phyloP scores from a whole-genome alignment of 2,113 vertebrate genomes.

The Lepus americanus region DNA sequence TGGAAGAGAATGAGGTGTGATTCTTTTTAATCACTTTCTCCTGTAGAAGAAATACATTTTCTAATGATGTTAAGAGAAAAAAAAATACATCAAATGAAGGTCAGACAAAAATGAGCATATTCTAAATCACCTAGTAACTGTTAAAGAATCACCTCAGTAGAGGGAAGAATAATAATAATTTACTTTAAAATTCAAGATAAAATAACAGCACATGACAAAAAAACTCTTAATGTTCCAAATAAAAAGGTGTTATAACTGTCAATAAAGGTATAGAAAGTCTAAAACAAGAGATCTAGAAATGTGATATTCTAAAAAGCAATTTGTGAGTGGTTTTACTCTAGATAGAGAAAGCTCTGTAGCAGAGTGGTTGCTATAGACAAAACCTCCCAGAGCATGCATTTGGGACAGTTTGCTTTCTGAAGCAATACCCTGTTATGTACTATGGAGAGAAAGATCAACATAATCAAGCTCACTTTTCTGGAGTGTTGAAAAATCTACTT shows the following conservation, averaged over 20 bases:
- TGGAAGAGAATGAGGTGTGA: not conserved
- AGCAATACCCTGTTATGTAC: not conserved
- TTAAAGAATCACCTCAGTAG: not conserved
- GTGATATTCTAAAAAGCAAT: constrained; percentile 10
- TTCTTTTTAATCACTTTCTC: not conserved
- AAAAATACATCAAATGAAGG: constrained; percentile 22
- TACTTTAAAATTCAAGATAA: constrained; percentile 24
- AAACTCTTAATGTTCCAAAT: not conserved
- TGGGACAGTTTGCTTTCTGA: not conserved
- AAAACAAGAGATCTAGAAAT: not conserved
- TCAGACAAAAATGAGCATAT: not conserved
- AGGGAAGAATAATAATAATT: not conserved
- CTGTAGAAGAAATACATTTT: not conserved
- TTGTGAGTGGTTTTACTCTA: not conserved
- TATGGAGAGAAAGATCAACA: not conserved
- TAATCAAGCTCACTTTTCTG: not conserved
- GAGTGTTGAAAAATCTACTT: not conserved
- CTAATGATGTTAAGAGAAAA: constrained; percentile 9
- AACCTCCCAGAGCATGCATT: not conserved
- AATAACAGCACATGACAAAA: not conserved
- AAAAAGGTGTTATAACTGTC: not conserved
- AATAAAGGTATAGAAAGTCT: not conserved
- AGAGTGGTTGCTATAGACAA: not conserved
- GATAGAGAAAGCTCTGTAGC: not conserved
- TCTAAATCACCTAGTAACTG: not conserved